Evolutionary conservation across 2,888 invertebrate species (phyloP).

Genomic region (Baronia brevicornis): DNA sequence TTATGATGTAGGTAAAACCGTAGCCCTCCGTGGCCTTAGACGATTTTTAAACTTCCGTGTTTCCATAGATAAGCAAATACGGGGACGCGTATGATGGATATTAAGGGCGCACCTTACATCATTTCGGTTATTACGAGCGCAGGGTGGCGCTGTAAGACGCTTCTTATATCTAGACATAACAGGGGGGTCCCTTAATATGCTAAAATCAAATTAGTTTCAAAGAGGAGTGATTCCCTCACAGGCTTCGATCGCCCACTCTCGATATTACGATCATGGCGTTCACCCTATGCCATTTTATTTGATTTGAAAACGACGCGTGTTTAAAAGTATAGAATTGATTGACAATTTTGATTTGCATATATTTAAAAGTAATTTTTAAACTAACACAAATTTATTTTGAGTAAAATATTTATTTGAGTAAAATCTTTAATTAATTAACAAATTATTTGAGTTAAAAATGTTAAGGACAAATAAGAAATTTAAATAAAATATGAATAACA

Average conservation of each 20-base stretch:
- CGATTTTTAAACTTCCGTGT: slow-evolving; percentile 74
- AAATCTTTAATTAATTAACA: too few relatives aligned
- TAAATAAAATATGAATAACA: too few relatives aligned
- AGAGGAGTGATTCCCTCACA: slow-evolving; percentile 64
- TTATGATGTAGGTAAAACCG: slow-evolving; percentile 20
- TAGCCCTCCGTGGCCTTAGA: slow-evolving; percentile 35
- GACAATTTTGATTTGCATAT: slow-evolving; percentile 23
- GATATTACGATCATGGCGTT: slow-evolving; percentile 43
- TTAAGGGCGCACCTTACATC: slow-evolving; percentile 76
- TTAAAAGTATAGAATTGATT: slow-evolving; percentile 37
- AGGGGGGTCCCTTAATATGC: slow-evolving; percentile 67
- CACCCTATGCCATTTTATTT: slow-evolving; percentile 37
- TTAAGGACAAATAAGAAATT: too few relatives aligned
- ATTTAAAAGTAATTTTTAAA: slow-evolving; percentile 5
- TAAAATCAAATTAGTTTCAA: slow-evolving; percentile 75
- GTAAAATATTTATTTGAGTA: too few relatives aligned
- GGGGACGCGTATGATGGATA: slow-evolving; percentile 73
- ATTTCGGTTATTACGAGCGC: slow-evolving; percentile 70
- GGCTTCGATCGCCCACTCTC: slow-evolving; percentile 60
- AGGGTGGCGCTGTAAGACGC: slow-evolving; percentile 56
- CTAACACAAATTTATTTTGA: slow-evolving; percentile 18
- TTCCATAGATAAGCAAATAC: slow-evolving; percentile 75
- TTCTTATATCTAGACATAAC: slow-evolving; percentile 68
- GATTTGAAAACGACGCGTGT: slow-evolving; percentile 32
- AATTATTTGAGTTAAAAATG: too few relatives aligned